Conservation (phyloP, 2,113 vertebrate species). For the Romanogobio albipinnatus region DNA sequence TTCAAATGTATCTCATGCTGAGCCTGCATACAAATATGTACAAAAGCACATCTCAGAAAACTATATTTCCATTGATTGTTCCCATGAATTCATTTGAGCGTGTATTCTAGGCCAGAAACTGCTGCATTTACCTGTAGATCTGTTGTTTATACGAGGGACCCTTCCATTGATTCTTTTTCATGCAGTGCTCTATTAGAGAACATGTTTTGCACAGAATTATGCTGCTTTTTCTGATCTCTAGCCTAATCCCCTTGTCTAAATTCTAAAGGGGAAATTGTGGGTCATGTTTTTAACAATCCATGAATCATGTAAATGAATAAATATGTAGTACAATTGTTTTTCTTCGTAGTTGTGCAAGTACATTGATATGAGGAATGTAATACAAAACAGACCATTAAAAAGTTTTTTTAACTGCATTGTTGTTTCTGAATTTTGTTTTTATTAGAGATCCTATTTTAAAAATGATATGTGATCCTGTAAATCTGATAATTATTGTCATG, state of each 20-base stretch:
- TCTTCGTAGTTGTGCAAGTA: background rate
- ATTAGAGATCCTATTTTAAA: background rate
- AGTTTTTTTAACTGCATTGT: too few species aligned
- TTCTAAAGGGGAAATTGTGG: constrained; percentile 47
- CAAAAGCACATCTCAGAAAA: background rate
- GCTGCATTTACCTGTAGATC: constrained; percentile 3
- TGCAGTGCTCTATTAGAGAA: background rate
- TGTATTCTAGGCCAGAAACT: background rate
- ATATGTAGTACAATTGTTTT: background rate
- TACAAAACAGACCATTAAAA: background rate
- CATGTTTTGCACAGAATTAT: background rate
- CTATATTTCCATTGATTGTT: background rate
- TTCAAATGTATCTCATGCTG: background rate
- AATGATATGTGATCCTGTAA: background rate
- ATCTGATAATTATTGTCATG: background rate
- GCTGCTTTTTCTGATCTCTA: background rate
- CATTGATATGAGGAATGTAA: background rate
- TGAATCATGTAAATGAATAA: background rate
- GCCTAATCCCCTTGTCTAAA: constrained; percentile 17
- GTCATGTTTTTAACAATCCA: constrained; percentile 55
- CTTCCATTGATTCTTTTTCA: constrained; percentile 18
- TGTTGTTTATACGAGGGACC: background rate
- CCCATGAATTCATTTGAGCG: background rate
- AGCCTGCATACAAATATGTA: background rate
- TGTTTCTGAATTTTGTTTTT: background rate